Base-by-base conservation (phyloP, 2,888 invertebrate genomes). In the Lochmaea capreae region DNA sequence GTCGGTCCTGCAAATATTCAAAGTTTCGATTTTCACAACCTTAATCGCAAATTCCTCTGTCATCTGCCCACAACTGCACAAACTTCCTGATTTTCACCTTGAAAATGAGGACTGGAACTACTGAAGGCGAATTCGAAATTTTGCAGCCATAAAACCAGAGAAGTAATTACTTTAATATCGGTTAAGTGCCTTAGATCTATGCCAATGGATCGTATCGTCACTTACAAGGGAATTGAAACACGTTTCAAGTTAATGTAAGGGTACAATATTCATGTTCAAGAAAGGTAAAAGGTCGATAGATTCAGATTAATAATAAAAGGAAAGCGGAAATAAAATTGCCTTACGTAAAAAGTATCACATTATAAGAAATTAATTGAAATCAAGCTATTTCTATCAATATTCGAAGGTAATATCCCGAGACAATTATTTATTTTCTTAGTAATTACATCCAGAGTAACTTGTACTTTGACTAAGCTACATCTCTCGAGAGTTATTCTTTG, bases 201-300 rank as follows among this genome's bases (percentile, higher is more conserved):
- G 22, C 33, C 67, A 57, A 67, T 67, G 18, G 42, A 67, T 57
- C 39, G 16, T 67, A 67, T 67, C 57, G 57, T 67, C 67, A 57
- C 57, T 57, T 39, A 26, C 42, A 14, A 54, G 26, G 42, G 42
- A 57, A 67, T 67, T 67, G 67, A 49, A 67, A 57, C 67, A 67
- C 67, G 67, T 67, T 67, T 67, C 57, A 67, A 52, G 42, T 67
- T 67, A 12, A 67, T 18, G 57, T 18, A 18, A 39, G 33, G 67
- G 33, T 39, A 16, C n/a, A 54, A 57, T 57, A 54, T 67, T 67
- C 65, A 33, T n/a, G 49, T n/a, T 66, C 57, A 33, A 39, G 33
- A n/a, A 67, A 67, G 57, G 57, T 42, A 12, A 54, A 39, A 67
- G 67, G 39, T 54, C 11, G 3, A 54, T 54, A 14, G 39, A 14